Evolutionary conservation across 1,140 invertebrate species (phyloP), one percentile per base, ranked within the genome.

Genomic region (Saxidomus purpurata): DNA sequence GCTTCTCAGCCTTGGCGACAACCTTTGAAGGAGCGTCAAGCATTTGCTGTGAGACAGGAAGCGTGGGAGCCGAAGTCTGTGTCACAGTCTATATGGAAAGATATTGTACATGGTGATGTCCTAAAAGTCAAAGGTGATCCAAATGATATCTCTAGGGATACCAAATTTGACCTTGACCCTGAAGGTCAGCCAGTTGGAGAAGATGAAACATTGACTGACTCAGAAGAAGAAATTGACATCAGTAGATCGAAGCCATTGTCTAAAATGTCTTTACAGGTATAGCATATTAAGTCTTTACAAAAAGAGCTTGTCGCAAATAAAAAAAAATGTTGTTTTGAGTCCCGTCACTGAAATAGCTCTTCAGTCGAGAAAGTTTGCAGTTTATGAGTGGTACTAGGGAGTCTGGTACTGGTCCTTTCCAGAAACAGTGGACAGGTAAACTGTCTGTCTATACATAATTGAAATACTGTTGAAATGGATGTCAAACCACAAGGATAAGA

Each of bases 11-110:
- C 93, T n/a, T 94, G 93, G 93, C 91, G 90, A 77, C 82, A 92
- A 49, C 92, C 93, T n/a, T 81, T 94, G 13, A 90, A 91, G 71
- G 94, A 94, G 59, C 77, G 89, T 28, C 93, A 94, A 76, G 91
- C 92, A 15, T 90, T 92, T 82, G 79, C 92, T 22, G 76, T 90
- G 1, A 67, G 55, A 28, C 89, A 91, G 17, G 89, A 91, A 77
- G 89, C 91, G 40, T 91, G 90, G 91, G 88, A 88, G 71, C 91
- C 92, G n/a, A 87, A 89, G 28, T 76, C 77, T 86, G 82, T 92
- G 19, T 81, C 81, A 6, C 55, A 86, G 55, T 85, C 76, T 34
- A 77, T 77, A 22, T 91, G 90, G 89, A 92, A 91, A 69, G 74
- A 89, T 63, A 91, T 92, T n/a, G 80, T 92, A 17, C 40, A 88